Evolutionary conservation across 2,113 vertebrate genomes (phyloP).

Genomic region (Megalops atlanticus): DNA sequence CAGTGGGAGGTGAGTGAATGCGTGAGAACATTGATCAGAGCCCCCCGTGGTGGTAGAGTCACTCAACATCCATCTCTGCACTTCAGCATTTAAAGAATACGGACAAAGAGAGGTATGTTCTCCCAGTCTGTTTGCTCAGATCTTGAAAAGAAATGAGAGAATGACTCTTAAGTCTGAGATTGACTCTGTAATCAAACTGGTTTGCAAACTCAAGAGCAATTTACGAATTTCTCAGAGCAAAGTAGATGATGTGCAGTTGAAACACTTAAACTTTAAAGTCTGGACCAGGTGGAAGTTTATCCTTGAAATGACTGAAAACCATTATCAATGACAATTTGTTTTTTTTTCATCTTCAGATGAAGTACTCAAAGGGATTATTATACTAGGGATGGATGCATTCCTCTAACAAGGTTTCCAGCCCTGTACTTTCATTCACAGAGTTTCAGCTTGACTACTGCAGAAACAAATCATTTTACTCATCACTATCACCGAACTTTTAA

Average conservation of each 20-base stretch:
- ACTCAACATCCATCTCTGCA: neutral
- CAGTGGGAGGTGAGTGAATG: neutral
- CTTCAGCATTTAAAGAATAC: neutral
- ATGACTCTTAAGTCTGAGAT: too few relatives aligned
- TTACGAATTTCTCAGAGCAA: neutral
- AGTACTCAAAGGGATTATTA: conserved; percentile 19
- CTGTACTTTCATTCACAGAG: conserved; percentile 40
- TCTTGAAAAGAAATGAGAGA: neutral
- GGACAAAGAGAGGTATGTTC: neutral
- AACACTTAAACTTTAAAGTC: neutral
- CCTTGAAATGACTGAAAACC: neutral
- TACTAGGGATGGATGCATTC: conserved; percentile 35
- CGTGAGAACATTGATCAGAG: neutral
- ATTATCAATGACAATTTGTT: neutral
- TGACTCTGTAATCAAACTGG: too few relatives aligned
- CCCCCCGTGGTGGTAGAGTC: neutral
- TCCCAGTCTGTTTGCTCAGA: neutral
- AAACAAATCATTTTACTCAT: too few relatives aligned
- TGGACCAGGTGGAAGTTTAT: neutral
- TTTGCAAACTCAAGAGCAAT: neutral
- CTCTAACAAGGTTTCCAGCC: conserved; percentile 38
- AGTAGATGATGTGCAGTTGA: neutral
- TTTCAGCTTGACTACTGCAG: neutral
- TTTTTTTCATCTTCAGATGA: neutral
- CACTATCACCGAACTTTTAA: too few relatives aligned